Percentiles rank a stretch among this genome's conserved stretches.
Conservation (phyloP, 2,888 invertebrate species). For the Brachypalpus laphriformis region DNA sequence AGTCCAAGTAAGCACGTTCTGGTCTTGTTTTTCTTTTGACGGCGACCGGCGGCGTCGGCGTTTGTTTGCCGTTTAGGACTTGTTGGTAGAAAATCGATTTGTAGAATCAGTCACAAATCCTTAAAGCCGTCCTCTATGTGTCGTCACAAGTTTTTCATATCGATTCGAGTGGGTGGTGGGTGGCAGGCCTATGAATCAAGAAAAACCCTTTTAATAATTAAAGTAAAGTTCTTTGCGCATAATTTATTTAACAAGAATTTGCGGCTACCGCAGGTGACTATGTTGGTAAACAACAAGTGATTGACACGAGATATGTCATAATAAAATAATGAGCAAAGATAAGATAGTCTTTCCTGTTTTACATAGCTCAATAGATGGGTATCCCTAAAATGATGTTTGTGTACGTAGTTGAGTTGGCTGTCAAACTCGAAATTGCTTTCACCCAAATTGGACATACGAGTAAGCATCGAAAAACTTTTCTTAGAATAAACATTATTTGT, state of each 20-base stretch:
- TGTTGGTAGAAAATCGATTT: conserved; percentile 43
- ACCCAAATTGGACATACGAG: neutral
- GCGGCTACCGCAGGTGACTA: neutral
- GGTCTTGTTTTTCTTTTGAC: conserved; percentile 42
- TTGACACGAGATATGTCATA: conserved; percentile 17
- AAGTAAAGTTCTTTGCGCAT: conserved; percentile 5
- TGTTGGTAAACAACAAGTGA: conserved; percentile 7
- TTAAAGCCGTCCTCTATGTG: neutral
- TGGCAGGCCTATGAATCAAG: neutral
- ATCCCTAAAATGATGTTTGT: neutral
- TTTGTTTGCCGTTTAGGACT: conserved; percentile 24
- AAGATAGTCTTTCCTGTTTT: neutral
- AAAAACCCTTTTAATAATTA: conserved; percentile 7
- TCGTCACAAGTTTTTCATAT: neutral
- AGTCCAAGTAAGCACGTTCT: conserved; percentile 52
- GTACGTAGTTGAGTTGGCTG: neutral
- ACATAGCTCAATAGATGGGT: neutral
- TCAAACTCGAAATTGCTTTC: neutral
- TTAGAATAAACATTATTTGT: neutral
- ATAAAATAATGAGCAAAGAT: neutral
- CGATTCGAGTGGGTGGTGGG: neutral
- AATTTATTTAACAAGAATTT: conserved; percentile 11
- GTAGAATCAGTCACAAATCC: conserved; percentile 2
- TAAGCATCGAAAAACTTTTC: neutral
- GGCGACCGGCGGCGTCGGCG: neutral